Percentiles rank a stretch among this genome's conserved stretches.
phyloP scores from a whole-genome alignment of 2,888 invertebrate species.

The Spisula solida region DNA sequence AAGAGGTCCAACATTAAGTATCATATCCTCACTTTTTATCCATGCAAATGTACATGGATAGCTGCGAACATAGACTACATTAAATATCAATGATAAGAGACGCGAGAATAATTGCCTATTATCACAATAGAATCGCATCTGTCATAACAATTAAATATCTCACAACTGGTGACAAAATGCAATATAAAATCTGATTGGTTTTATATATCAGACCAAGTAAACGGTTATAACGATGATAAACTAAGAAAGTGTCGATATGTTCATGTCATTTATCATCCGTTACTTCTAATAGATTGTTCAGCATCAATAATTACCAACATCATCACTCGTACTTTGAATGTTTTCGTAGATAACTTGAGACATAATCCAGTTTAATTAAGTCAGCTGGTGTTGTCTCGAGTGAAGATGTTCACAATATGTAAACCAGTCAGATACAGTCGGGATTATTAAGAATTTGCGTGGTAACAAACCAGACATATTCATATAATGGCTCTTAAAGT shows the following conservation, averaged over 20 bases:
- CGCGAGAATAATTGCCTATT: not conserved
- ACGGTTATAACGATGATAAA: constrained; percentile 1
- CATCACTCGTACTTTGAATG: not conserved
- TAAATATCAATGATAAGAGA: no score
- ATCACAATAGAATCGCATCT: not conserved
- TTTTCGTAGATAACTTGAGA: not conserved
- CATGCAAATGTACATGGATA: no score
- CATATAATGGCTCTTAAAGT: not conserved
- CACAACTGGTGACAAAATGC: not conserved
- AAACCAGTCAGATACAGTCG: not conserved
- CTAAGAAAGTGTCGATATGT: not conserved
- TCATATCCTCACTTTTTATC: no score
- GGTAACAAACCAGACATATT: not conserved
- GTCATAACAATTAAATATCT: not conserved
- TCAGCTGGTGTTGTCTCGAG: not conserved
- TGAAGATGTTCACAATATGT: not conserved
- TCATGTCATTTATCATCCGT: not conserved
- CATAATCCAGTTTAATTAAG: not conserved
- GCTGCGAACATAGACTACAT: no score
- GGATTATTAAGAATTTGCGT: not conserved
- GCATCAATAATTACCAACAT: not conserved
- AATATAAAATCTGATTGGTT: not conserved
- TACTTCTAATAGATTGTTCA: not conserved
- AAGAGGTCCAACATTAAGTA: not conserved
- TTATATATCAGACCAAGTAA: not conserved